Evolutionary conservation across 2,797 vertebrate species (phyloP).

Genomic region (Syngnathus rostellatus): DNA sequence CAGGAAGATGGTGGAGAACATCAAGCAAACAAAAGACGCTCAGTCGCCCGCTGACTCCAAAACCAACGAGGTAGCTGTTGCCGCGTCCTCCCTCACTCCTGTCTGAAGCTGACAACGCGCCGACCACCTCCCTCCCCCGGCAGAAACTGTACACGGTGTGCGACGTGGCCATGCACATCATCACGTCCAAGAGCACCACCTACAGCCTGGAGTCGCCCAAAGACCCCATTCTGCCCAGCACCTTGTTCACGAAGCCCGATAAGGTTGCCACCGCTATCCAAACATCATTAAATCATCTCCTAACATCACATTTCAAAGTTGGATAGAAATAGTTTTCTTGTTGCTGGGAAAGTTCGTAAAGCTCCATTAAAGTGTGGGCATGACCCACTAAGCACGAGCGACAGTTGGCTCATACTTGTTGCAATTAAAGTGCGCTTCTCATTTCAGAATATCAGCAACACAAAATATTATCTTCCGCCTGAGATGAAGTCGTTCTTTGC

Average conservation of each 20-base stretch:
- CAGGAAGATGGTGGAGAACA: conserved; percentile 98
- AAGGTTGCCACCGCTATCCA: conserved; percentile 72
- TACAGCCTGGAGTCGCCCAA: conserved; percentile 98
- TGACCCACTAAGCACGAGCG: too few species aligned
- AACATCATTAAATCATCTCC: background rate
- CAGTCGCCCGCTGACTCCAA: conserved; percentile 85
- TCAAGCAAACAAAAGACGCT: conserved; percentile 95
- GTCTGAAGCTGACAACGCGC: background rate
- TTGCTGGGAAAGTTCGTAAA: too few species aligned
- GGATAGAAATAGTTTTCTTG: background rate
- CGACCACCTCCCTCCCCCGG: background rate
- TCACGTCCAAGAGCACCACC: conserved; percentile 98
- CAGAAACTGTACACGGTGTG: conserved; percentile 98
- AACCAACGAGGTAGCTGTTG: conserved; percentile 83
- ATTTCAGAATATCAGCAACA: conserved; percentile 95
- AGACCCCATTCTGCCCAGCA: conserved; percentile 90
- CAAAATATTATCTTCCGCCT: conserved; percentile 94
- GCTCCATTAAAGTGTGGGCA: too few species aligned
- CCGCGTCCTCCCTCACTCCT: background rate
- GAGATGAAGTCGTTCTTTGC: conserved; percentile 98
- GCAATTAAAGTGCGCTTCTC: background rate
- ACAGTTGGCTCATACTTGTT: background rate
- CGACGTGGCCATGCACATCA: conserved; percentile 97
- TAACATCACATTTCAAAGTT: too few species aligned
- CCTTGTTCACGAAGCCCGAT: conserved; percentile 95